Percentiles rank a stretch among this genome's conserved stretches.
Conservation (phyloP, 2,888 invertebrate genomes). For the Meliscaeva auricollis region DNA sequence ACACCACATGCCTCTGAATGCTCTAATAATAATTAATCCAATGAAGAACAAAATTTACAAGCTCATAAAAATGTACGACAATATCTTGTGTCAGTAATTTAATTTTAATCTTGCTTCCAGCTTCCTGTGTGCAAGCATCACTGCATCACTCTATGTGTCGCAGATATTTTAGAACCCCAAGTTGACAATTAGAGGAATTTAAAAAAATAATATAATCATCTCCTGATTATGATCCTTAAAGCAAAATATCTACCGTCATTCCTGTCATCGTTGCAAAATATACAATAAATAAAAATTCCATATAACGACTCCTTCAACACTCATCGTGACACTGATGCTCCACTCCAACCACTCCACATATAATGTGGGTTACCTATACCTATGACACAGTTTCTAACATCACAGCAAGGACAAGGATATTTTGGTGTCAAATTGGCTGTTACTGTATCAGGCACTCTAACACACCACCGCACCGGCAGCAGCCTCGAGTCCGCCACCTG, state of each 20-base stretch:
- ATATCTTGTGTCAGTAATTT: slow-evolving; percentile 17
- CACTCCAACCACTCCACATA: neutral
- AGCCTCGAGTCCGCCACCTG: slow-evolving; percentile 18
- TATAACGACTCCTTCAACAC: slow-evolving; percentile 53
- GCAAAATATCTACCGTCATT: slow-evolving; percentile 36
- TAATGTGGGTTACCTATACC: too few relatives aligned
- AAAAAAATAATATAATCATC: slow-evolving; percentile 65
- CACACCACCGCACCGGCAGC: neutral
- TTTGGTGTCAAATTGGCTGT: slow-evolving; percentile 71
- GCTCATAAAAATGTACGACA: slow-evolving; percentile 23
- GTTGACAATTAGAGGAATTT: slow-evolving; percentile 51
- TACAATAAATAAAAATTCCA: slow-evolving; percentile 61
- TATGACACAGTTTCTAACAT: too few relatives aligned
- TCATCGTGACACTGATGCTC: slow-evolving; percentile 16
- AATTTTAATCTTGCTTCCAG: slow-evolving; percentile 8
- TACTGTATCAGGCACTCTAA: slow-evolving; percentile 5
- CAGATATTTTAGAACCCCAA: too few relatives aligned
- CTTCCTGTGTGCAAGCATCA: slow-evolving; percentile 8
- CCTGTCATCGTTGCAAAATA: slow-evolving; percentile 45
- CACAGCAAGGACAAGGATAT: slow-evolving; percentile 42
- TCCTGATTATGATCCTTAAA: slow-evolving; percentile 61
- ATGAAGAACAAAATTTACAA: slow-evolving; percentile 14
- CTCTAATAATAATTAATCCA: slow-evolving; percentile 15
- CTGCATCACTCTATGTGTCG: neutral
- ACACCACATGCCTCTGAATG: neutral